Base-by-base conservation (phyloP, 2,113 vertebrate species). In the Hucho hucho region DNA sequence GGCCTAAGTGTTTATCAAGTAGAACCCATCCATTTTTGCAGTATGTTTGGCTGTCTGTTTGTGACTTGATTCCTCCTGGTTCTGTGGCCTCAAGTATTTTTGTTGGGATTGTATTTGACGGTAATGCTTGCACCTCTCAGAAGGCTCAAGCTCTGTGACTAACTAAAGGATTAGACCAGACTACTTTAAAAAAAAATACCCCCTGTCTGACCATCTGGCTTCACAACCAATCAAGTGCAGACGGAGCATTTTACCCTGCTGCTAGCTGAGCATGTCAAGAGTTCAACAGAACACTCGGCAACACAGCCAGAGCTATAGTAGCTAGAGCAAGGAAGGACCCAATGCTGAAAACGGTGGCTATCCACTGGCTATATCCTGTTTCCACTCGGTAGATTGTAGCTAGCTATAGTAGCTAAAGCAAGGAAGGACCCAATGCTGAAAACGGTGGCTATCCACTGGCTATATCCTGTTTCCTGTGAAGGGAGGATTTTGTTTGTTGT, bases 171-270 rank as follows among this genome's bases (percentile, higher is more conserved):
- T 43, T 43, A 43, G 37, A 43, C 37, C 37, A 43, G 37, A 43
- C 37, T 43, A 43, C 37, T 43, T n/a, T n/a, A n/a, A n/a, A n/a
- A n/a, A n/a, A n/a, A n/a, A n/a, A n/a, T n/a, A n/a, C 14, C n/a
- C 53, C 72, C 53, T 43, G 49, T 79, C 25, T 59, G 72, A 66
- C 84, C 84, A 82, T 82, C 82, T 86, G 82, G 73, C 75, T 58
- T 56, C 61, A 61, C 74, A 66, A 58, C 71, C 74, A 82, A 37
- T 75, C 58, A 72, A 69, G 25, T 43, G 32, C 59, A 73, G 71
- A 69, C 9, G 37, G 9, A 43, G 37, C 9, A 43, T 43, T 43
- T 43, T 43, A 43, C 37, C 37, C 37, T 11, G 37, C 37, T 12
- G 37, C 37, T 43, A 2, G 9, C 65, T 14, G n/a, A 22, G 25